Conservation (phyloP, 2,113 vertebrate genomes). For the Amazona vittata region DNA sequence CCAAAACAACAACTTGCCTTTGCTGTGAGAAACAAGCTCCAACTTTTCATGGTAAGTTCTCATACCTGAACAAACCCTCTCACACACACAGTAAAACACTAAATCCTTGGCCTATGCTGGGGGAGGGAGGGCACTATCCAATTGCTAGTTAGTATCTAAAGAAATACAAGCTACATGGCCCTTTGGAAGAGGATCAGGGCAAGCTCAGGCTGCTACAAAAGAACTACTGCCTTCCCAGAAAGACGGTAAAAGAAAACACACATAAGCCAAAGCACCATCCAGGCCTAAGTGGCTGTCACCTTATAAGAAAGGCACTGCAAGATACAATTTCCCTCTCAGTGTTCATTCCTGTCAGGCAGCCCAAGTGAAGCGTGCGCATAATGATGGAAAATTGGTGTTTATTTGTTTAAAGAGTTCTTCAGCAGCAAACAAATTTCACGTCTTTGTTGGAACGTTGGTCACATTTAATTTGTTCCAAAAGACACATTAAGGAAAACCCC, state of each 20-base stretch:
- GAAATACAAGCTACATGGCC: not conserved
- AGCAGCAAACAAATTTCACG: not conserved
- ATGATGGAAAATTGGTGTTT: not conserved
- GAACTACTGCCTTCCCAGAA: not conserved
- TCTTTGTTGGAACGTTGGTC: not conserved
- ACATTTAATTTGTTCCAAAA: slow-evolving; percentile 30
- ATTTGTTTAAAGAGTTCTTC: not conserved
- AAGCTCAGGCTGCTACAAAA: not conserved
- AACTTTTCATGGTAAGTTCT: not conserved
- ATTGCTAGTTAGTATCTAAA: not conserved
- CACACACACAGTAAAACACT: not conserved
- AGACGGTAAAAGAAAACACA: not conserved
- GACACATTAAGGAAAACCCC: slow-evolving; percentile 3
- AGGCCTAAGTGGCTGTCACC: not conserved
- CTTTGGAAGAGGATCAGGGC: not conserved
- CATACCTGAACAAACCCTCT: not conserved
- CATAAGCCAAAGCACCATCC: not conserved
- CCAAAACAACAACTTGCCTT: not conserved
- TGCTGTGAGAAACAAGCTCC: not conserved
- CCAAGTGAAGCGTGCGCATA: rapidly evolving
- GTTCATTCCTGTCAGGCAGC: not conserved
- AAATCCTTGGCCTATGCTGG: not conserved
- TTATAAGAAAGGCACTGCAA: not conserved
- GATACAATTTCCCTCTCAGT: not conserved
- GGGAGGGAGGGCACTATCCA: not conserved